A percentile compares a stretch with the other conserved stretches of the same genome.
These are phyloP conservation scores for Philereme transversata DNA, from an alignment of 2,888 invertebrate species.

Conservation along the genomic window DNA sequence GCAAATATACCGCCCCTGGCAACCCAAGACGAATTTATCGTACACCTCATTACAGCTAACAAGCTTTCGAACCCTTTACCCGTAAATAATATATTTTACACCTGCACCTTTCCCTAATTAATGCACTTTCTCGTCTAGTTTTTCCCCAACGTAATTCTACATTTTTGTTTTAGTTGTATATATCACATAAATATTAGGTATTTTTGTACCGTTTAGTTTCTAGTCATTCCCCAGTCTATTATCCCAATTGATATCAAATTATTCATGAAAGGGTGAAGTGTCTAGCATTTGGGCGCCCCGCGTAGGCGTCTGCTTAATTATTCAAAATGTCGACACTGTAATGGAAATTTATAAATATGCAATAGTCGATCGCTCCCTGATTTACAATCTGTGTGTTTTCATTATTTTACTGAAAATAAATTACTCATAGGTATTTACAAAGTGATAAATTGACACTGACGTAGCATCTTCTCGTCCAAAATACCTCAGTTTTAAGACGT, in stretches of 20 bases:
- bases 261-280: slow-evolving; percentile 59
- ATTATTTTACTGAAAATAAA: background rate
- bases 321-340: slow-evolving; percentile 77
- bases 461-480: too few relatives aligned
- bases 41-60: slow-evolving; percentile 81
- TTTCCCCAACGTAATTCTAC: too few relatives aligned
- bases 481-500: too few relatives aligned
- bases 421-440: background rate
- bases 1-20: slow-evolving; percentile 78
- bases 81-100: slow-evolving; percentile 83
- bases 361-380: slow-evolving; percentile 48
- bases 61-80: slow-evolving; percentile 77
- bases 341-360: slow-evolving; percentile 77
- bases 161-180: too few relatives aligned
- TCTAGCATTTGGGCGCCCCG: slow-evolving; percentile 43
- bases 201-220: background rate
- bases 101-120: slow-evolving; percentile 54
- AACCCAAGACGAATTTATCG: slow-evolving; percentile 77
- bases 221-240: slow-evolving; percentile 29
- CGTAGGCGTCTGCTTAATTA: slow-evolving; percentile 71
- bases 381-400: background rate
- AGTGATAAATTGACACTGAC: too few relatives aligned
- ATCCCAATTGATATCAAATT: slow-evolving; percentile 38
- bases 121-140: slow-evolving; percentile 7
- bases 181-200: too few relatives aligned